phyloP scores from a whole-genome alignment of 2,888 invertebrate species.

The Catocala nupta region DNA sequence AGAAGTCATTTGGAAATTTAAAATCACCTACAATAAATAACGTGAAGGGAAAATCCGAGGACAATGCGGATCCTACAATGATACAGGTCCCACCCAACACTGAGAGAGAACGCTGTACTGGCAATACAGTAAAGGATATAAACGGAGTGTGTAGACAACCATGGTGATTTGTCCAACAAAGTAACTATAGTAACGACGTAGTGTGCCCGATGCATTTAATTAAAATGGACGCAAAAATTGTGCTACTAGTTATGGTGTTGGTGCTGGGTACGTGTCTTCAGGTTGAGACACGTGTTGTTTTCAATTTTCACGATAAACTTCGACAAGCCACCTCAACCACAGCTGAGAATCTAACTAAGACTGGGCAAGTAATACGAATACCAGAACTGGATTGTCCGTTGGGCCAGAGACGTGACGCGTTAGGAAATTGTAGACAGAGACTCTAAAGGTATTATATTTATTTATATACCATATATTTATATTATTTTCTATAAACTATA shows the following conservation, averaged over 20 bases:
- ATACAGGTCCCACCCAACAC: slow-evolving; percentile 74
- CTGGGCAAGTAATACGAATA: slow-evolving; percentile 72
- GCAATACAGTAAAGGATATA: slow-evolving; percentile 62
- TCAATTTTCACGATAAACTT: slow-evolving; percentile 58
- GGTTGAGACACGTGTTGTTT: slow-evolving; percentile 35
- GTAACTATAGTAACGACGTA: slow-evolving; percentile 54
- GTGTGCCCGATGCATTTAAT: slow-evolving; percentile 59
- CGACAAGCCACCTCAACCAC: slow-evolving; percentile 39
- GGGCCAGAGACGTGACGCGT: slow-evolving; percentile 64
- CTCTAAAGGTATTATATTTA: slow-evolving; percentile 54
- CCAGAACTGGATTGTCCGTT: slow-evolving; percentile 66
- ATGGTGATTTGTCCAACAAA: slow-evolving; percentile 61
- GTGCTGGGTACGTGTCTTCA: slow-evolving; percentile 34
- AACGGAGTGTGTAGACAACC: slow-evolving; percentile 75
- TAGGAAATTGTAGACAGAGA: slow-evolving; percentile 65
- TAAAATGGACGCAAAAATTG: slow-evolving; percentile 61
- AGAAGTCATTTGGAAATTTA: slow-evolving; percentile 37
- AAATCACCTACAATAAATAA: slow-evolving; percentile 23
- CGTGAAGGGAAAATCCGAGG: slow-evolving; percentile 23
- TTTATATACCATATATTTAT: background rate
- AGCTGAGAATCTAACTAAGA: slow-evolving; percentile 47
- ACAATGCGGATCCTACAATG: slow-evolving; percentile 55
- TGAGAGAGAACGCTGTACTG: slow-evolving; percentile 53
- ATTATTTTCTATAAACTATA: background rate
- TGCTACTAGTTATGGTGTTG: slow-evolving; percentile 49